Percentiles rank a stretch among this genome's conserved stretches.
Evolutionary conservation across 1,140 invertebrate species (phyloP).

Genomic region (Aleiodes sp.): DNA sequence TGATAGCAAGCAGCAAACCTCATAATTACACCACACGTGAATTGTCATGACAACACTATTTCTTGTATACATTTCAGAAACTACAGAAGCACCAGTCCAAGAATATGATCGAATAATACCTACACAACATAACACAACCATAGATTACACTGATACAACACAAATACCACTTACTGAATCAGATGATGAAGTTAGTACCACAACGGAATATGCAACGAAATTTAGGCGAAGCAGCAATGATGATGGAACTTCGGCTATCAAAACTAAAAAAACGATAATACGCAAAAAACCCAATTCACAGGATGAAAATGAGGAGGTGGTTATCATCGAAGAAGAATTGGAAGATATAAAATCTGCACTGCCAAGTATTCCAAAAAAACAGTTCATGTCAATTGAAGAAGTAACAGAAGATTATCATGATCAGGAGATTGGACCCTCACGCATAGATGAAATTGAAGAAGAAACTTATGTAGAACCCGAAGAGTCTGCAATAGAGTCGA

Average conservation of each 20-base stretch:
- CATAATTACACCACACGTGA: constrained; percentile 41
- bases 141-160: constrained; percentile 51
- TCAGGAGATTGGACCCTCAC: constrained; percentile 48
- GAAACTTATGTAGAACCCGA: constrained; percentile 13
- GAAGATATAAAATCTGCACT: constrained; percentile 52
- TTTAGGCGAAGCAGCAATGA: constrained; percentile 60
- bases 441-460: constrained; percentile 42
- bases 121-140: constrained; percentile 58
- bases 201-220: constrained; percentile 62
- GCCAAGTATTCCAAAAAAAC: constrained; percentile 56
- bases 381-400: constrained; percentile 61
- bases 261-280: constrained; percentile 60
- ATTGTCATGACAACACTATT: constrained; percentile 47
- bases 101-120: constrained; percentile 57
- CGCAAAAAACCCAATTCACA: constrained; percentile 45
- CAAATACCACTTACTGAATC: constrained; percentile 51
- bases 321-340: constrained; percentile 63
- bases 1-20: constrained; percentile 40
- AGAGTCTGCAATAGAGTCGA: neutral
- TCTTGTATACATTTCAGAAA: constrained; percentile 64
- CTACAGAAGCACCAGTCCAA: constrained; percentile 62
- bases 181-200: constrained; percentile 55
- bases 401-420: constrained; percentile 44
- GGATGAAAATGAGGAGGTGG: constrained; percentile 45
- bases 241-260: constrained; percentile 58